phyloP scores from a whole-genome alignment of 2,888 invertebrate genomes.

The Volucella zonaria region DNA sequence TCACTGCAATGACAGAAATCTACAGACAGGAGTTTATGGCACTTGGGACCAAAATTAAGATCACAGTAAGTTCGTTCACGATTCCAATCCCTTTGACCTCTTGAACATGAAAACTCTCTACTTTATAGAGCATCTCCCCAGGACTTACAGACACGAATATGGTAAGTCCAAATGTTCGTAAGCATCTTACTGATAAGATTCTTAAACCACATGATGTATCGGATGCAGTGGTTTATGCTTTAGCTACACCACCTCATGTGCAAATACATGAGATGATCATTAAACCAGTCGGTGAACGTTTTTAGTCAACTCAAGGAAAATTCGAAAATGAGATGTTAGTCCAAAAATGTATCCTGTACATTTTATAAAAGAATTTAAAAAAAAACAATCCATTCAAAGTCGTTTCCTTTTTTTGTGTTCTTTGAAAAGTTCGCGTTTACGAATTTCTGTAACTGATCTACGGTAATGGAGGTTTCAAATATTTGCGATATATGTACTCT shows the following conservation, averaged over 20 bases:
- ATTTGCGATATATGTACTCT: too few relatives aligned
- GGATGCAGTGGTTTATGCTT: slow-evolving; percentile 45
- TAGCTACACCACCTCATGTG: slow-evolving; percentile 61
- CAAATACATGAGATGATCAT: slow-evolving; percentile 55
- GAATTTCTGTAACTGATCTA: too few relatives aligned
- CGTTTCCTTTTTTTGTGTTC: too few relatives aligned
- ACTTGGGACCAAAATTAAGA: slow-evolving; percentile 79
- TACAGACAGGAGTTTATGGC: slow-evolving; percentile 80
- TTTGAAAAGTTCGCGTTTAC: too few relatives aligned
- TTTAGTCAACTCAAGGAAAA: too few relatives aligned
- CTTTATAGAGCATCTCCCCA: slow-evolving; percentile 77
- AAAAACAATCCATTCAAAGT: too few relatives aligned
- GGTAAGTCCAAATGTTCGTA: slow-evolving; percentile 71
- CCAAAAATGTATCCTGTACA: too few relatives aligned
- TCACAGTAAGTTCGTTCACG: slow-evolving; percentile 78
- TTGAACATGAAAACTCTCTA: background rate
- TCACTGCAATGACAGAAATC: slow-evolving; percentile 80
- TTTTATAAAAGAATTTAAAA: too few relatives aligned
- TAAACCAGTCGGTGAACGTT: slow-evolving; percentile 34
- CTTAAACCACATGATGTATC: slow-evolving; percentile 41
- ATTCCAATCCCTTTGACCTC: background rate
- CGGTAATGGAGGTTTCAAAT: too few relatives aligned
- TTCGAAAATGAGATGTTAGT: too few relatives aligned
- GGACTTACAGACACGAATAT: slow-evolving; percentile 79
- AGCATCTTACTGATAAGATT: slow-evolving; percentile 2